A percentile compares a stretch with the other conserved stretches of the same genome.
Evolutionary conservation across 2,113 vertebrate species (phyloP).

Genomic region (Struthio camelus): DNA sequence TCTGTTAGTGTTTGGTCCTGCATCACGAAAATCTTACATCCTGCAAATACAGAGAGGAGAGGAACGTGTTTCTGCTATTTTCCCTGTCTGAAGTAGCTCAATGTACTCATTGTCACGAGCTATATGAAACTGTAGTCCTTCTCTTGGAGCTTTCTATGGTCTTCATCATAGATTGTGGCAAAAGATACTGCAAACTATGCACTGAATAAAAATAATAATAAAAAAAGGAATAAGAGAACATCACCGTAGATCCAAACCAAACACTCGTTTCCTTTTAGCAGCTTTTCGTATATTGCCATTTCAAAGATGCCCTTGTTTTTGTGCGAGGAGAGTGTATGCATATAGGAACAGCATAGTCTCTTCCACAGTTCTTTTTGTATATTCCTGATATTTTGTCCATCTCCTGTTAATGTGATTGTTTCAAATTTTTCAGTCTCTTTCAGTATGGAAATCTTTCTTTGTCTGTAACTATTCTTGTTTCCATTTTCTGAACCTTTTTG

Average conservation of each 20-base stretch:
- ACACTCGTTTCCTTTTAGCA: background rate
- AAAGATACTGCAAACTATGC: background rate
- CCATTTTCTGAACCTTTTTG: constrained; percentile 37
- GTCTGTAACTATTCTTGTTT: constrained; percentile 35
- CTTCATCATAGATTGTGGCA: accelerated
- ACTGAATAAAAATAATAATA: background rate
- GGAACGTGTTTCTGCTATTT: background rate
- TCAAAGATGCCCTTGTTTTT: background rate
- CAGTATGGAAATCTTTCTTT: constrained; percentile 5
- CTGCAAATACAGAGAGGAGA: background rate
- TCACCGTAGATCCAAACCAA: background rate
- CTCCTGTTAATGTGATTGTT: background rate
- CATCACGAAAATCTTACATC: background rate
- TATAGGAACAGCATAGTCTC: background rate
- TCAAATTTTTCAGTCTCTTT: background rate
- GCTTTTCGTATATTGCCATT: background rate
- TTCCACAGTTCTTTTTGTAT: background rate
- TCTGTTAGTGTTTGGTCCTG: background rate
- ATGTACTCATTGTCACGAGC: background rate
- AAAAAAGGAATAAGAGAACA: background rate
- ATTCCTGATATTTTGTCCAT: background rate
- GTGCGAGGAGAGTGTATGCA: accelerated
- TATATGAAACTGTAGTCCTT: background rate
- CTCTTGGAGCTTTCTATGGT: background rate
- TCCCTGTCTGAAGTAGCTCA: background rate